Base-by-base conservation (phyloP, 2,113 vertebrate species). In the Anas platyrhynchos region DNA sequence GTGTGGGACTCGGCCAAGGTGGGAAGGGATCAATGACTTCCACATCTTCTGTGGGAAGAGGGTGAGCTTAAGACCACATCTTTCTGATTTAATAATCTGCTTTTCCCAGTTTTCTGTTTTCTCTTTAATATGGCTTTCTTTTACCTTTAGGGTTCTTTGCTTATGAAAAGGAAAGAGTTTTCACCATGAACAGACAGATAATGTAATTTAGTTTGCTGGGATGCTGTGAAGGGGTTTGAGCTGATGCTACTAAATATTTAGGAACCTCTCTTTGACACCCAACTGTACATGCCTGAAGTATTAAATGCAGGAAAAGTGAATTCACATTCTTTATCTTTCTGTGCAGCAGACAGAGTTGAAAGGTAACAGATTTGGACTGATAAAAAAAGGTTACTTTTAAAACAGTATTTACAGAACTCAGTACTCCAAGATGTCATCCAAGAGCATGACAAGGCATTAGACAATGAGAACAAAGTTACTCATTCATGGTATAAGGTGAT, bases 61-160 rank as follows among this genome's bases (percentile, higher is more conserved):
- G 29, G 15, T 58, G n/a, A 91, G 36, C 25, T 76, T 1, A 2
- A 73, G 41, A 91, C 6, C 38, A 66, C 34, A 83, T 58, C 10
- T 46, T 88, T 67, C 17, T 77, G n/a, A 71, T 88, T 86, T 83
- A 69, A 54, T 44, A 58, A 29, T 91, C 36, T 58, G 7, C 20
- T 87, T 85, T 86, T 36, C n/a, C 17, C 46, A 52, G 68, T 52
- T 71, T 72, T 59, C 68, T 54, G 44, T 41, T 91, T 88, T 71
- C 36, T 36, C 31, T 95, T 83, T 77, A 83, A 41, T n/a, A 83
- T 77, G 1, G 9, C 21, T 93, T 94, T 94, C 41, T 74, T 89
- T 77, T 67, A 71, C 59, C 59, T 90, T 77, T 2, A 2, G 50
- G 63, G 59, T 71, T 91, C 36, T 77, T 91, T 1, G 5, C 41